phyloP scores from a whole-genome alignment of 1,140 invertebrate genomes.

The Cyclargus thomasi region DNA sequence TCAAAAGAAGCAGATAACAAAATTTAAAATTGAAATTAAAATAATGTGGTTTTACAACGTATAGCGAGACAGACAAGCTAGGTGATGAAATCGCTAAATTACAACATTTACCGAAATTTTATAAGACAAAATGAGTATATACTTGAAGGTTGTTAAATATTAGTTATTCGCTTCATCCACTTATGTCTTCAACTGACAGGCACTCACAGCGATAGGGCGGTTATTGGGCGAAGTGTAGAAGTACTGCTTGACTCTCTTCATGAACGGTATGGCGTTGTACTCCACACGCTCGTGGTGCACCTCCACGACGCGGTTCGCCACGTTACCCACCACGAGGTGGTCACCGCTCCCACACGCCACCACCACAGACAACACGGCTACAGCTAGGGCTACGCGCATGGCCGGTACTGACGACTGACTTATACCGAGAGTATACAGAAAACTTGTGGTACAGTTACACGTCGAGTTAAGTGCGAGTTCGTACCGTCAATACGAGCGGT shows the following conservation, averaged over 20 bases:
- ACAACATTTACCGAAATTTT: too few species aligned
- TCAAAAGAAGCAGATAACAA: too few species aligned
- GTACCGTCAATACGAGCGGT: not conserved
- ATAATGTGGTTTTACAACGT: too few species aligned
- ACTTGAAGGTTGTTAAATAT: too few species aligned
- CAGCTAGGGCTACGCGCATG: constrained; percentile 25
- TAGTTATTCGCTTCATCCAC: too few species aligned
- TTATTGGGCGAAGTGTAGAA: constrained; percentile 44
- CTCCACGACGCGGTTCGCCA: constrained; percentile 37
- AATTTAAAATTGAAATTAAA: too few species aligned
- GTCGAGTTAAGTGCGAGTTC: not conserved
- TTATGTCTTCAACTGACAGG: too few species aligned
- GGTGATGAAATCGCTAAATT: too few species aligned
- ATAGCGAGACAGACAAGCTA: too few species aligned
- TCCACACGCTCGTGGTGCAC: constrained; percentile 37
- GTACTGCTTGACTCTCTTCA: constrained; percentile 54
- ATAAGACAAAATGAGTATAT: too few species aligned
- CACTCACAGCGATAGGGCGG: constrained; percentile 44
- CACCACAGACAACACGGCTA: constrained; percentile 16
- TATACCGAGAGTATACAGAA: too few species aligned
- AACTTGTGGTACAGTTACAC: not conserved
- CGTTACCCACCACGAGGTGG: constrained; percentile 51
- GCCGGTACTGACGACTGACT: not conserved
- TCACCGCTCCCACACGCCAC: constrained; percentile 24
- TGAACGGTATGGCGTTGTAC: constrained; percentile 58